A percentile compares a stretch with the other conserved stretches of the same genome.
These are phyloP conservation scores for Clostera curtula DNA, from an alignment of 2,888 invertebrate species.

Conservation along the genomic window DNA sequence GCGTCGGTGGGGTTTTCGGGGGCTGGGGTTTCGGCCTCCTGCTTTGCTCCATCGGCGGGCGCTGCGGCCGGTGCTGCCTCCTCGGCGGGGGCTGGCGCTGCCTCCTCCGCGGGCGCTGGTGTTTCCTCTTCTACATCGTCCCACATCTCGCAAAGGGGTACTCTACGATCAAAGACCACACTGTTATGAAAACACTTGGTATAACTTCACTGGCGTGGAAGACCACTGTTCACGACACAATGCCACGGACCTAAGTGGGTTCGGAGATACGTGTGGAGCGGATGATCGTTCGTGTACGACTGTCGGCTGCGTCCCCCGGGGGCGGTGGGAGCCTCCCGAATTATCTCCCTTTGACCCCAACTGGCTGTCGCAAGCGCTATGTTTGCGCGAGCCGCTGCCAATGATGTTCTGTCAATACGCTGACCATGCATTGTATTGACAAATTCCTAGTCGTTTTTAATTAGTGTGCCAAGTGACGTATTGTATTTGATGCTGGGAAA, in stretches of 20 bases:
- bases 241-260: slow-evolving; percentile 56
- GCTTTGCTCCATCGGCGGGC: slow-evolving; percentile 41
- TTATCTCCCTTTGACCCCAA: slow-evolving; percentile 67
- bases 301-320: slow-evolving; percentile 44
- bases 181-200: too few species aligned
- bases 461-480: slow-evolving; percentile 54
- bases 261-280: slow-evolving; percentile 61
- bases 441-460: slow-evolving; percentile 49
- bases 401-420: slow-evolving; percentile 69
- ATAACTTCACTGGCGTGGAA: slow-evolving; percentile 24
- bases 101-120: slow-evolving; percentile 36
- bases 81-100: slow-evolving; percentile 35
- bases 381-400: slow-evolving; percentile 48
- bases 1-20: slow-evolving; percentile 56
- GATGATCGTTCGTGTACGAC: slow-evolving; percentile 64
- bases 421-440: slow-evolving; percentile 56
- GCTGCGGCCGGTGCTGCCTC: slow-evolving; percentile 27
- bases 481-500: slow-evolving; percentile 22
- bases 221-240: slow-evolving; percentile 25
- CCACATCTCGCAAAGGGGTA: slow-evolving; percentile 61
- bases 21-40: slow-evolving; percentile 55
- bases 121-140: slow-evolving; percentile 75
- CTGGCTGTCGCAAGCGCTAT: slow-evolving; percentile 59
- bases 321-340: slow-evolving; percentile 59
- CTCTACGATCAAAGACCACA: slow-evolving; percentile 55